Conservation (phyloP, 2,888 invertebrate species). For the Dione vanillae region DNA sequence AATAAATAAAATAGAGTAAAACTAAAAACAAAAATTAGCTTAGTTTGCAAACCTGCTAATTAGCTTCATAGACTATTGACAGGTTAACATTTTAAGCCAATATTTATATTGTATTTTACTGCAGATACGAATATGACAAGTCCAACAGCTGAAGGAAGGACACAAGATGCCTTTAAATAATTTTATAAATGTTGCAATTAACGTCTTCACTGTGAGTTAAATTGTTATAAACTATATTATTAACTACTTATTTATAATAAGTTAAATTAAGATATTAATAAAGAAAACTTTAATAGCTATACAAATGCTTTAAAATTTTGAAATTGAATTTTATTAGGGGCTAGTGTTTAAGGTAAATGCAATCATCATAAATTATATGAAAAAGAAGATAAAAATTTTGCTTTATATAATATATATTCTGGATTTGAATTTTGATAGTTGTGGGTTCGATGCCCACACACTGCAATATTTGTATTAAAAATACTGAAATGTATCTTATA, state of each 20-base stretch:
- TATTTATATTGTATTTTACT: background rate
- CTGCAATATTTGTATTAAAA: background rate
- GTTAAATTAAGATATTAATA: conserved; percentile 43
- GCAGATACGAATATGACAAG: conserved; percentile 27
- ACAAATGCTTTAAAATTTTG: conserved; percentile 24
- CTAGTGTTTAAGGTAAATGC: conserved; percentile 5
- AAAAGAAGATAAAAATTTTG: background rate
- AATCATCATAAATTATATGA: background rate
- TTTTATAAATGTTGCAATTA: conserved; percentile 43
- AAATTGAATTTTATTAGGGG: conserved; percentile 14
- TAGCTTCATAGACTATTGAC: too few species aligned
- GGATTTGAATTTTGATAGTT: too few species aligned
- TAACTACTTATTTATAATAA: conserved; percentile 39
- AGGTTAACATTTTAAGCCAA: too few species aligned
- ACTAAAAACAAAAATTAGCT: too few species aligned
- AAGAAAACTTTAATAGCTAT: conserved; percentile 9
- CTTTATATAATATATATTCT: background rate
- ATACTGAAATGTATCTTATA: background rate
- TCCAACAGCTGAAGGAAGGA: background rate
- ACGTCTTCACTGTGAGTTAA: conserved; percentile 38
- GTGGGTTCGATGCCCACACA: background rate
- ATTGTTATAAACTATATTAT: conserved; percentile 38
- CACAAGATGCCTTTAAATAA: conserved; percentile 42
- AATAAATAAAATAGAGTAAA: too few species aligned
- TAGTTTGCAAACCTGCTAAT: too few species aligned